A percentile compares a stretch with the other conserved stretches of the same genome.
These are phyloP conservation scores for Holacanthella duospinosa DNA, from an alignment of 2,888 invertebrate species.

Conservation along the genomic window DNA sequence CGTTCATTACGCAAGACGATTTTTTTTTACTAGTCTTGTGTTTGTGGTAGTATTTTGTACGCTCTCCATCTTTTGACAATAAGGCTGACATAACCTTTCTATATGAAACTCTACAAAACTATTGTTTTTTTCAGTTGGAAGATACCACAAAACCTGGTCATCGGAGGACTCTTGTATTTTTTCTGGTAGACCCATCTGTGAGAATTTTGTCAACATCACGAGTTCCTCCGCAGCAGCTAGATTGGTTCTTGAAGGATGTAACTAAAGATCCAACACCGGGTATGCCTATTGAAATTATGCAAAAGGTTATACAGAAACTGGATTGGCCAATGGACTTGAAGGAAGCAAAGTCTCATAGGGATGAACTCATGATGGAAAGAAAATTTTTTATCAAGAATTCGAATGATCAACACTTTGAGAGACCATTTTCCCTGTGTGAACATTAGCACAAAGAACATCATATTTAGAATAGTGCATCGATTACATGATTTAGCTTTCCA, in stretches of 20 bases:
- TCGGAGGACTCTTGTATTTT: constrained; percentile 18
- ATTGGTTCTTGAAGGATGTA: constrained; percentile 10
- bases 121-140: constrained; percentile 9
- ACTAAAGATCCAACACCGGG: background rate
- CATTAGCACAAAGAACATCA: no score
- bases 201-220: constrained; percentile 10
- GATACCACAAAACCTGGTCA: constrained; percentile 12
- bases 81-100: no score
- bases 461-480: no score
- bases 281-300: background rate
- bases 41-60: no score
- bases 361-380: background rate
- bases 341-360: background rate
- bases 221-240: constrained; percentile 16
- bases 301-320: background rate
- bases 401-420: background rate
- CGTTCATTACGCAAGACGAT: no score
- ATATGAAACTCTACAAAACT: no score
- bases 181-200: constrained; percentile 13
- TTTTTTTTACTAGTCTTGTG: no score
- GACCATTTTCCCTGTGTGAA: background rate
- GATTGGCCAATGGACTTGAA: background rate
- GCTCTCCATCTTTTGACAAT: no score
- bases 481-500: no score
- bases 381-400: background rate